Evolutionary conservation across 1,140 invertebrate species (phyloP), one percentile per base, ranked within the genome.

Genomic region (Aphidius ervi): DNA sequence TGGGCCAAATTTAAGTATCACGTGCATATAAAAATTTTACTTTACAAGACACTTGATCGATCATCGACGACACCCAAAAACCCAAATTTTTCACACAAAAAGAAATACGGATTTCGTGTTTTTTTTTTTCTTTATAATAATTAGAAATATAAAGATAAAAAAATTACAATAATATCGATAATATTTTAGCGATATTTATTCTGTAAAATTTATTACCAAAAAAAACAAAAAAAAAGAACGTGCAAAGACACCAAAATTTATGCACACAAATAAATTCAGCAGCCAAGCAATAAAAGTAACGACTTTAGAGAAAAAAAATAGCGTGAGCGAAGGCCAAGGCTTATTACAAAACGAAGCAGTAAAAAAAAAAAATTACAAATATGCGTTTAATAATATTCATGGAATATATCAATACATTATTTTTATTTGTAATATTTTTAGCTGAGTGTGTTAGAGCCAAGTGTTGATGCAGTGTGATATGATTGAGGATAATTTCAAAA

Each of bases 41-140:
- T 31, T 31, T 31, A 31, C 39, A 2, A 57, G 16, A 10, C 7
- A 50, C 23, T 50, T 9, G 37, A 57, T 57, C 54, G 54, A 56
- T 56, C 41, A 56, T 56, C 56, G 56, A 57, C 56, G 56, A 57
- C 23, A 31, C 23, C 23, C 23, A 31, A 31, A 31, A 31, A 31
- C 23, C 23, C 23, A 31, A 31, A 31, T 31, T 31, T 31, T 31
- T 31, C 23, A 31, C 23, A 31, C 9, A 50, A n/a, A 5, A 47
- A 23, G 5, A 48, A n/a, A 16, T 16, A 16, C 16, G 16, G 16
- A 16, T 16, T 16, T 16, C 1, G 16, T 16, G 16, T 16, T 16
- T 16, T 16, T 16, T 16, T 16, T 16, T 16, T 16, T 16, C 16
- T 16, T 16, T 16, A 47, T 47, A 47, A 47, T 20, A 47, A 47